Conservation (phyloP, 2,113 vertebrate genomes). For the Muntiacus muntjak region DNA sequence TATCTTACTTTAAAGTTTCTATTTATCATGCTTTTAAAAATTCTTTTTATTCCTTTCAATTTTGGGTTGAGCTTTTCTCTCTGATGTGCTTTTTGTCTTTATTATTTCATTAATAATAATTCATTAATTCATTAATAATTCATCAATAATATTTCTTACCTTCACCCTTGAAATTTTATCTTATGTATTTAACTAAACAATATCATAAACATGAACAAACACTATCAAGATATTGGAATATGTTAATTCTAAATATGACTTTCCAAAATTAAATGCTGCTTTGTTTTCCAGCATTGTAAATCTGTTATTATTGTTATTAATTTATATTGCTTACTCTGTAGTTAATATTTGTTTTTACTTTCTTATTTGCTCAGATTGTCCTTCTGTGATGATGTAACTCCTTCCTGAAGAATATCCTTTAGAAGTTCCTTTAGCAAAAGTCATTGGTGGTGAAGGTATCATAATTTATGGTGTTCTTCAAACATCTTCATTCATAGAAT, state of each 20-base stretch:
- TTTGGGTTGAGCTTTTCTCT: neutral
- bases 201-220: neutral
- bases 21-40: neutral
- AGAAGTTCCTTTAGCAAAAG: neutral
- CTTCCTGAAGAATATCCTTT: neutral
- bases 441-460: neutral
- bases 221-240: neutral
- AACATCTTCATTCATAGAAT: neutral
- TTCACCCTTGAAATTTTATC: neutral
- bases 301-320: neutral
- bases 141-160: conserved; percentile 2
- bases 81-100: neutral
- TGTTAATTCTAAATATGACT: neutral
- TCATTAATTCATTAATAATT: neutral
- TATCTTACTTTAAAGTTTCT: neutral
- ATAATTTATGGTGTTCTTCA: neutral
- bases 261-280: conserved; percentile 8
- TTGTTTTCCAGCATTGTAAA: neutral
- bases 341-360: neutral
- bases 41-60: neutral
- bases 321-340: neutral
- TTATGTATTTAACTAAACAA: neutral
- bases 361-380: neutral
- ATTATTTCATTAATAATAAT: neutral
- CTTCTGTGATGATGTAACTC: neutral